Base-by-base conservation (phyloP, 1,140 invertebrate genomes). In the Trinorchestia longiramus region DNA sequence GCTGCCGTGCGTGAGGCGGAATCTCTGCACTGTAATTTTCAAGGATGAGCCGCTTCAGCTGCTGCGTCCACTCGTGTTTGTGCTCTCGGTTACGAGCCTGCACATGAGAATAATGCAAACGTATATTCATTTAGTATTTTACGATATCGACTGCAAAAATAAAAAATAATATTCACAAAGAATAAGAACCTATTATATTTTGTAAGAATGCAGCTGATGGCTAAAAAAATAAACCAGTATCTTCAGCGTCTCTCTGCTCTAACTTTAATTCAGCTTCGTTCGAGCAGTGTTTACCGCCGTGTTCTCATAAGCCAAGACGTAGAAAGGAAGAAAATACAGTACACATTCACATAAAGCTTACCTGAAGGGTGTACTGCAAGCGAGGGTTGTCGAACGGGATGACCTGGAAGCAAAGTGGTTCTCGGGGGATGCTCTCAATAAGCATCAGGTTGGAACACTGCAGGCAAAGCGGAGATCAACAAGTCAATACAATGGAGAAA, bases 401-500 rank as follows among this genome's bases (percentile, higher is more conserved):
- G 53, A 99, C 98, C 97, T 99, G 99, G 97, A 99, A 99, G 97
- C 98, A 99, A 45, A 99, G 98, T 19, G 99, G 99, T 97, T 99
- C 99, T 53, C 99, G 99, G 62, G 99, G 98, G 97, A 99, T 98
- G 97, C 99, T 99, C 97, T 99, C 99, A 97, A 99, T 99, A 95
- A 99, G 97, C 99, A 99, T 99, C 97, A 99, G 98, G 97, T 99
- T 99, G 96, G 99, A 99, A 98, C 99, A 99, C 99, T 99, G 97
- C 57, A 97, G 97, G 97, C 88, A 90, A 43, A 44, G 36, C 23
- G 43, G 62, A 77, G 28, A 77, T 3, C 1, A 77, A 36, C 62
- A 77, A 23, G 28, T 77, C 62, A 77, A 36, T 36, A 77, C 28
- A 77, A 77, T 77, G 62, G 28, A 36, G 28, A 36, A 77, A 23